Base-by-base conservation (phyloP, 2,888 invertebrate genomes). In the Caenorhabditis macrosperma region DNA sequence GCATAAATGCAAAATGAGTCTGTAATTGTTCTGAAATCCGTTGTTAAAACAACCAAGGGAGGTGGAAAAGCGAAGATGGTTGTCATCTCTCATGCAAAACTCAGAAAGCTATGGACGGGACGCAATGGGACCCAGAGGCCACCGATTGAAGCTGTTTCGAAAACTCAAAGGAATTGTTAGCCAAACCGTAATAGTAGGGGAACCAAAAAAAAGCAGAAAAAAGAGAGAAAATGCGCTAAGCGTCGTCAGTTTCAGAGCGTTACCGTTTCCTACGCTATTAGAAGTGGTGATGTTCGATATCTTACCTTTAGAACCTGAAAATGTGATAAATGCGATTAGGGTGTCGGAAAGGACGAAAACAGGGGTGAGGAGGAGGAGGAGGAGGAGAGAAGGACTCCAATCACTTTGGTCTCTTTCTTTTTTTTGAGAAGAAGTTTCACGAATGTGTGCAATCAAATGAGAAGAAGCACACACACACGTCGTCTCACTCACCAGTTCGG, bases 401-500 rank as follows among this genome's bases (percentile, higher is more conserved):
- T 28, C 41, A 22, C 17, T 41, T 59, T 7, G 2, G 4, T 24
- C 4, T n/a, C 33, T 17, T 46, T 20, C 9, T 6, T 15, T 41
- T n/a, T 10, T 5, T 20, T 20, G 46, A 50, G 50, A 59, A 59
- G 57, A 59, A 59, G 57, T 59, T 59, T 67, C 33, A 67, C 67
- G 46, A 52, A 26, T 10, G 10, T 44, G 44, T 55, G 38, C 60
- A 60, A 66, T 66, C 66, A 22, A 35, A 69, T 24, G 52, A 60
- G 69, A 60, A 69, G 69, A 38, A 28, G 1, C 9, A 26, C n/a
- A 22, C 44, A 15, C 33, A 5, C 33, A 33, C 6, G 10, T 33
- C n/a, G n/a, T 17, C 17, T 6, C 9, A 94, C 96, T 94, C 94
- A 99, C 99, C 94, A 99, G 94, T 93, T 99, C 99, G 81, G 97